Evolutionary conservation across 1,140 invertebrate genomes (phyloP), one percentile per base, ranked within the genome.

Genomic region (Batillaria attramentaria): DNA sequence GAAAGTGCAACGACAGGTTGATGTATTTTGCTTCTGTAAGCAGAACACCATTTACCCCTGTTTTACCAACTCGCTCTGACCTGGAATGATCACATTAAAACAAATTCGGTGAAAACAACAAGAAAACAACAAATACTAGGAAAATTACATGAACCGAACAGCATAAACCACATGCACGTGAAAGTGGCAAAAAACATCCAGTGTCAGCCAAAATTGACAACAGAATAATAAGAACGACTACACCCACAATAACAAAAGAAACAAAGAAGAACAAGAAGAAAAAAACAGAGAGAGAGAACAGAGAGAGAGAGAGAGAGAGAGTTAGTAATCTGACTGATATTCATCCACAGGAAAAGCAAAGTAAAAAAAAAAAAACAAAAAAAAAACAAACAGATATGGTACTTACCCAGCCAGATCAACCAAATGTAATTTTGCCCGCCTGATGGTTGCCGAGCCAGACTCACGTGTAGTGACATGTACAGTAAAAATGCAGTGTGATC

Each of bases 401-500:
- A 75, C 82, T 74, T 91, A 94, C 93, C 94, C 94, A 77, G 94
- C 94, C 31, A 94, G 89, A 89, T 94, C 94, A 10, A 94, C 93
- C 13, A 94, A 86, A 88, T 94, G 93, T 35, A 94, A 89, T 87
- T 94, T 94, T 3, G 93, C 92, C 85, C 91, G 91, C 46, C 91
- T 88, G 42, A 93, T 90, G 33, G 88, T 91, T 28, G 92, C 91
- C 73, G 90, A 91, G 4, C 91, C 91, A 41, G 89, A 83, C 79
- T 92, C 90, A 69, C 92, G 91, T 13, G 91, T 88, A 18, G 91
- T 92, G 0, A 95, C 78, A 81, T 94, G 92, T 28, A 94, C 92
- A 3, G 94, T 94, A 85, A 94, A 94, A 72, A 95, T 93, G 84
- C 94, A 94, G 83, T 95, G 94, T 3, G 94, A 94, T 82, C 94